Conservation (phyloP, 2,888 invertebrate species). For the Napeogenes sylphis region DNA sequence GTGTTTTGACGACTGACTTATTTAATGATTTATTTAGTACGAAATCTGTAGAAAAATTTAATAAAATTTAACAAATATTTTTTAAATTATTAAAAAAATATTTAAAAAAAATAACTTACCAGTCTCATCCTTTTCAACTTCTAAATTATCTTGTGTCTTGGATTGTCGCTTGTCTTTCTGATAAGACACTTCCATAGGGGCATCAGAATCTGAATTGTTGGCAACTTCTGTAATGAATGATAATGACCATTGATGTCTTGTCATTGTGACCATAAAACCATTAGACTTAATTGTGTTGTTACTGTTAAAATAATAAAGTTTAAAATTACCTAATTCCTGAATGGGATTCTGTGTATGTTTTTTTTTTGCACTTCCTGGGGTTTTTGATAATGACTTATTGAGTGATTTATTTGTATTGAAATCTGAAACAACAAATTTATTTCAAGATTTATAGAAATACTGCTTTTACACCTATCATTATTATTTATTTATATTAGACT, state of each 20-base stretch:
- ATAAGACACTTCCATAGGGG: constrained; percentile 41
- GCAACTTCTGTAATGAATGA: constrained; percentile 18
- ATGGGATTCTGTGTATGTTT: neutral
- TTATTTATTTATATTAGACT: too few species aligned
- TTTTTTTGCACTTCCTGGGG: constrained; percentile 6
- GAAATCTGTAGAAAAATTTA: neutral
- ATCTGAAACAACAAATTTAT: neutral
- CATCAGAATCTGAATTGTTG: constrained; percentile 36
- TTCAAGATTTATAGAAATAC: too few species aligned
- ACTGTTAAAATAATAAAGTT: too few species aligned
- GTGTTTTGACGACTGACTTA: constrained; percentile 5
- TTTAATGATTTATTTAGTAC: constrained; percentile 5
- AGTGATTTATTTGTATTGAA: constrained; percentile 2
- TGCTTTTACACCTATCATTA: too few species aligned
- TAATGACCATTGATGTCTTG: neutral
- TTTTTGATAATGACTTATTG: neutral
- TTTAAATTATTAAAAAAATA: neutral
- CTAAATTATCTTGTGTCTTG: constrained; percentile 5
- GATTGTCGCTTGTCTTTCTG: constrained; percentile 34
- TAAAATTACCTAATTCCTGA: neutral
- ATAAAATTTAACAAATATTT: neutral
- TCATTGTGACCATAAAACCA: too few species aligned
- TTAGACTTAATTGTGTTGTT: too few species aligned
- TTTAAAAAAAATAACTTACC: constrained; percentile 8
- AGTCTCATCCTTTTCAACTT: constrained; percentile 10